phyloP scores from a whole-genome alignment of 2,113 vertebrate species.

The Antennarius striatus region DNA sequence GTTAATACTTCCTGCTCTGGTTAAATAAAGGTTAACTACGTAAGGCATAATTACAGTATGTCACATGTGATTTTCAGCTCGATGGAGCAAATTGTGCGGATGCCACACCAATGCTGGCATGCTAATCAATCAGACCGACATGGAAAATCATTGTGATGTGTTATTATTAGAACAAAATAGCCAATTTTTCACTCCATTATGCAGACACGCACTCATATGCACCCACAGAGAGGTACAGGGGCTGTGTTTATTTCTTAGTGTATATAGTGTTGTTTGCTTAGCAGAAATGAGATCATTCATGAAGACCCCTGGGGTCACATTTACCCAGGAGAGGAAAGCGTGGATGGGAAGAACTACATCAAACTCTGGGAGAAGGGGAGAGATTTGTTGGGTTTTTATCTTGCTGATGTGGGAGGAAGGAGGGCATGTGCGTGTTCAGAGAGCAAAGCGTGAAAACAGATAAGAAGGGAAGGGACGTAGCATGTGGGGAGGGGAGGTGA shows the following conservation, averaged over 20 bases:
- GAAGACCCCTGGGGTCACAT: conserved; percentile 57
- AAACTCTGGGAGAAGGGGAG: background rate
- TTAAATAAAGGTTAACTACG: conserved; percentile 24
- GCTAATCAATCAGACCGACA: conserved; percentile 46
- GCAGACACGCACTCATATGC: conserved; percentile 16
- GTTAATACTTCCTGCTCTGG: too few relatives aligned
- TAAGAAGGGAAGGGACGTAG: conserved; percentile 24
- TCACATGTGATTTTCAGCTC: conserved; percentile 44
- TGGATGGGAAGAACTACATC: conserved; percentile 9
- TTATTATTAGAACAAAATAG: conserved; percentile 61
- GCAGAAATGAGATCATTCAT: conserved; percentile 71
- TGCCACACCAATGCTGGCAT: conserved; percentile 39
- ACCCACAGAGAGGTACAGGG: conserved; percentile 20
- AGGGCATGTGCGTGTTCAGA: conserved; percentile 39
- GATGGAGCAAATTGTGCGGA: conserved; percentile 13
- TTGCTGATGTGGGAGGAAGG: conserved; percentile 21
- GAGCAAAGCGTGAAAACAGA: conserved; percentile 42
- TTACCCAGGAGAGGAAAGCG: conserved; percentile 31
- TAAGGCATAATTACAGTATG: conserved; percentile 5
- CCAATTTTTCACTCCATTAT: conserved; percentile 59
- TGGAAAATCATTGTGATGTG: conserved; percentile 51
- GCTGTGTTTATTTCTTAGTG: conserved; percentile 28
- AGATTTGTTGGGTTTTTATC: conserved; percentile 11
- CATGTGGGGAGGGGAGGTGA: conserved; percentile 4
- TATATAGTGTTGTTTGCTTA: conserved; percentile 50